A percentile compares a stretch with the other conserved stretches of the same genome.
phyloP scores from a whole-genome alignment of 2,888 invertebrate genomes.

The Conchocele bisecta region DNA sequence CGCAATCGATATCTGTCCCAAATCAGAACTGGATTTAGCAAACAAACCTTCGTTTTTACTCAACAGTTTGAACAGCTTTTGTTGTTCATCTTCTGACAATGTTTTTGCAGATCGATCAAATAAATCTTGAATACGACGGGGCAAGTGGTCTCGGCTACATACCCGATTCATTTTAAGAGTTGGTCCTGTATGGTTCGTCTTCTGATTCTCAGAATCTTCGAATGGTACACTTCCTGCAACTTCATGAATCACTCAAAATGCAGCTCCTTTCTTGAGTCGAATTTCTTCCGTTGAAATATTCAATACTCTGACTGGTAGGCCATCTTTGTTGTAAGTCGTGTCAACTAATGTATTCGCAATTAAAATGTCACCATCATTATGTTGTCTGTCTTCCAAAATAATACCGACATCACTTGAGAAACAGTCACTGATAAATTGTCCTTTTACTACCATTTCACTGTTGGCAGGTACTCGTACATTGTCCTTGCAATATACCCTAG shows the following conservation, averaged over 20 bases:
- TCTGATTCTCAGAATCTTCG: too few species aligned
- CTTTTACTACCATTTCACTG: slow-evolving; percentile 1
- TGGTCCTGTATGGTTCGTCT: too few species aligned
- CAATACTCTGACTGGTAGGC: slow-evolving; percentile 8
- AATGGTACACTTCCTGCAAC: not conserved
- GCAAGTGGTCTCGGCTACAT: too few species aligned
- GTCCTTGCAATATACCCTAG: not conserved
- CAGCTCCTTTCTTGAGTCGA: not conserved
- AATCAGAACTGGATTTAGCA: too few species aligned
- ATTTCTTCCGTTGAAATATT: slow-evolving; percentile 4
- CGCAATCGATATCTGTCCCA: too few species aligned
- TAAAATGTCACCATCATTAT: not conserved
- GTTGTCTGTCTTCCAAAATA: not conserved
- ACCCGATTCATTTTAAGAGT: too few species aligned
- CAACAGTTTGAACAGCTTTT: too few species aligned
- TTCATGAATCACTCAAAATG: slow-evolving; percentile 7
- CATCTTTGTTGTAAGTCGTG: not conserved
- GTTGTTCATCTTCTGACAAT: too few species aligned
- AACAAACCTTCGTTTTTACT: too few species aligned
- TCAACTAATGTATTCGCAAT: not conserved
- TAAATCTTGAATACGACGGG: too few species aligned
- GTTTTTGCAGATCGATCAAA: too few species aligned
- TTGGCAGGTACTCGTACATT: not conserved
- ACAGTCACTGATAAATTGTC: not conserved
- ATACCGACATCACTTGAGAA: not conserved